Evolutionary conservation across 2,797 vertebrate species (phyloP), one percentile per base, ranked within the genome.

Genomic region (Rhinophrynus dorsalis): DNA sequence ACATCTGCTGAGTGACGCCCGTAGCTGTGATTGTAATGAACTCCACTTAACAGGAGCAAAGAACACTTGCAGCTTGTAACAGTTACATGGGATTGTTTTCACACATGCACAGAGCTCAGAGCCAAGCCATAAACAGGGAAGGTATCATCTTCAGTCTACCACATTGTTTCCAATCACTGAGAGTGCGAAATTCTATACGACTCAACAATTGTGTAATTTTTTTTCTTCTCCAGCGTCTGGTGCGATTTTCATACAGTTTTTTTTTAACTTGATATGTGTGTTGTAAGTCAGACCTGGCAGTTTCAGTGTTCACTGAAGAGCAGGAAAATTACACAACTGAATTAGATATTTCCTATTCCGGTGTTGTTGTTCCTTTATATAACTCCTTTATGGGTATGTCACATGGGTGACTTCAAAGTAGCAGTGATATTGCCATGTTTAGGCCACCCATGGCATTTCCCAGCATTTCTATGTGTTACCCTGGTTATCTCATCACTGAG

Each of bases 11-110:
- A 57, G 51, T 40, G 18, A 2, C 33, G 68, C 47, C 68, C 50
- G 68, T 63, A 62, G 50, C 59, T 70, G 58, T 56, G 50, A 56
- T 52, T 70, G 58, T 63, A 64, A 64, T 50, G 42, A 71, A 64
- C 60, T 63, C 59, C 30, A 38, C 52, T 71, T 64, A 56, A 47
- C 51, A 64, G 42, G 24, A 64, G 40, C 52, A 64, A 57, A 32
- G 68, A 71, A 64, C 51, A 29, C 68, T 57, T 17, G 3, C 68
- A 64, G 59, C 68, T 64, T 32, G 5, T 71, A 64, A 71, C 60
- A 57, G 23, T 57, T 64, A 57, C 60, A 40, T 24, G 7, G 30
- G 45, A 64, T 64, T 48, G 40, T 71, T 64, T 38, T 47, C 68
- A 57, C 51, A 63, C 68, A 70, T 63, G 50, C 32, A 71, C 38